A percentile compares a stretch with the other conserved stretches of the same genome.
Evolutionary conservation across 2,888 invertebrate genomes (phyloP).

Genomic region (Amphipoea oculea): DNA sequence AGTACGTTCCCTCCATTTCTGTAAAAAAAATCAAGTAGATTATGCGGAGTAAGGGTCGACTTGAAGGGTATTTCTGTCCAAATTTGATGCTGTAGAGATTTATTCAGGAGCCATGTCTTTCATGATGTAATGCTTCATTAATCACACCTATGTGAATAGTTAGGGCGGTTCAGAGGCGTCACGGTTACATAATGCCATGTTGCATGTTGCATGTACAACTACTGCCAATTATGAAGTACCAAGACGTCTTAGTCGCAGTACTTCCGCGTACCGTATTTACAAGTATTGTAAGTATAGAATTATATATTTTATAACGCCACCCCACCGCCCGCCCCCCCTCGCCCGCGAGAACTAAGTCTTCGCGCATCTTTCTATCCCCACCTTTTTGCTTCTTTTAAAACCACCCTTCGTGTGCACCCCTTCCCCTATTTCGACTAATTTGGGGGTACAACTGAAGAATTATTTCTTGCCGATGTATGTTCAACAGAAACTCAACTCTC

Average conservation of each 20-base stretch:
- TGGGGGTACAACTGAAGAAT: conserved; percentile 91
- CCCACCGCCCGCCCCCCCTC: conserved; percentile 72
- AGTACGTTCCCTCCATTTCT: background rate
- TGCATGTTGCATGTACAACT: conserved; percentile 44
- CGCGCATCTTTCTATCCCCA: conserved; percentile 91
- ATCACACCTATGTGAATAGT: no score
- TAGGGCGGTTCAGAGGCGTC: fast-evolving
- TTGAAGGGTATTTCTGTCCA: background rate
- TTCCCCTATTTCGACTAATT: conserved; percentile 91
- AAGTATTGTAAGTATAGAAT: conserved; percentile 91
- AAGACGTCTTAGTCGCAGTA: conserved; percentile 72
- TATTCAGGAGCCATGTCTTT: background rate
- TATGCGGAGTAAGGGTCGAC: background rate
- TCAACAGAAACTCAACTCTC: conserved; percentile 76
- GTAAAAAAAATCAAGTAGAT: background rate
- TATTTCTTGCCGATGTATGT: conserved; percentile 85
- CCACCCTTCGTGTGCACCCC: conserved; percentile 90
- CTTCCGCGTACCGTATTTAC: conserved; percentile 91
- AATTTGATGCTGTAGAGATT: background rate
- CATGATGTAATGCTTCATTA: background rate
- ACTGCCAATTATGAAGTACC: conserved; percentile 73
- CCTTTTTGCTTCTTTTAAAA: conserved; percentile 91
- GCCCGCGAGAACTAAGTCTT: conserved; percentile 90
- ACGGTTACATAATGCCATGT: background rate
- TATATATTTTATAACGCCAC: conserved; percentile 90